Percentiles rank a stretch among this genome's conserved stretches.
phyloP scores from a whole-genome alignment of 2,113 vertebrate species.

The Plotosus lineatus region DNA sequence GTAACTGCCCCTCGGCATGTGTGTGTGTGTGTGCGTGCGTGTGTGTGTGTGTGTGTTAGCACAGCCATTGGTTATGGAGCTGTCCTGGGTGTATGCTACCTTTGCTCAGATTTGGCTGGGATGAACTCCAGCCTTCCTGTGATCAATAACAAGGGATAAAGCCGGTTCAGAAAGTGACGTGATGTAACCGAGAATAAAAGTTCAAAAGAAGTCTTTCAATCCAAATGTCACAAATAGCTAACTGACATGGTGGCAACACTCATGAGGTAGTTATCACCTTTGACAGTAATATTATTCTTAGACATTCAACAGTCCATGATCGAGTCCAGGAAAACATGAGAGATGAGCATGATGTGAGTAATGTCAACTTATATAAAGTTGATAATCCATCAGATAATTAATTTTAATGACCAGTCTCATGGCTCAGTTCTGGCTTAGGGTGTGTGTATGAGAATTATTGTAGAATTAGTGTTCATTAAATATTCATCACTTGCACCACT shows the following conservation, averaged over 20 bases:
- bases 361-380: slow-evolving; percentile 46
- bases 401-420: slow-evolving; percentile 54
- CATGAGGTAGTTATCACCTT: slow-evolving; percentile 56
- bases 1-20: too few relatives aligned
- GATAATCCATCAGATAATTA: slow-evolving; percentile 51
- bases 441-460: slow-evolving; percentile 40
- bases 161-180: too few relatives aligned
- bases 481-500: slow-evolving; percentile 50
- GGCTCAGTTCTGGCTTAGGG: slow-evolving; percentile 42
- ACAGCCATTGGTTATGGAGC: too few relatives aligned
- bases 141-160: too few relatives aligned
- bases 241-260: slow-evolving; percentile 61
- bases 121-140: too few relatives aligned
- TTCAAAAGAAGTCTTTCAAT: slow-evolving; percentile 50
- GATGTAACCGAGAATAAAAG: too few relatives aligned
- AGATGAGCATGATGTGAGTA: slow-evolving; percentile 41
- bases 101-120: too few relatives aligned
- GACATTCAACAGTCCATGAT: slow-evolving; percentile 39
- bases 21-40: too few relatives aligned
- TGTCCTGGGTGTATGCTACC: too few relatives aligned
- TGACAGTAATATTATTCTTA: slow-evolving; percentile 47
- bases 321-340: slow-evolving; percentile 42
- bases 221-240: slow-evolving; percentile 60
- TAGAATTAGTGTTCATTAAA: slow-evolving; percentile 45
- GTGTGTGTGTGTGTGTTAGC: too few relatives aligned